Evolutionary conservation across 1,140 invertebrate species (phyloP), one percentile per base, ranked within the genome.

Genomic region (Anastrepha ludens): DNA sequence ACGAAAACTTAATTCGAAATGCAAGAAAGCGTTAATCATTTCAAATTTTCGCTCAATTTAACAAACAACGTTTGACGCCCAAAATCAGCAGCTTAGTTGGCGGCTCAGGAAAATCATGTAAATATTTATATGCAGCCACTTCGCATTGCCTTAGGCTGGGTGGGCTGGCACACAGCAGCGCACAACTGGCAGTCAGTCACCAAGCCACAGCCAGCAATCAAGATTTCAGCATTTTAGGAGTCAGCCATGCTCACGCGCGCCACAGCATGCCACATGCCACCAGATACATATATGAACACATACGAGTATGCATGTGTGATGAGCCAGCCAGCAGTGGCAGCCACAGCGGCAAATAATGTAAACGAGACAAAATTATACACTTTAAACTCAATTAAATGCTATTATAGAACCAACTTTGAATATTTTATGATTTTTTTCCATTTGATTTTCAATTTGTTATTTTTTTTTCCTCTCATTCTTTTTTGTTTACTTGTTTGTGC

Each of bases 41-140:
- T 74, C 13, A 74, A 74, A 74, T 74, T 74, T 74, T 74, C 67
- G 67, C 67, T 74, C 67, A 74, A 74, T 74, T 74, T 74, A 74
- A 74, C 41, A 74, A 74, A 74, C 39, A 74, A 74, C 17, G 41
- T 47, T 47, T 74, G 67, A 74, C 39, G 67, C 41, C 67, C 39
- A 67, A 67, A 8, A 39, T n/a, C 64, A 67, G 29, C 2, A 41
- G 29, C 64, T 41, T 67, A 7, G 39, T 39, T 11, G 9, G 20
- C 7, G 44, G 67, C 65, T 41, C 39, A 1, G 44, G 67, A 5
- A 15, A 44, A 17, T 29, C 17, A 17, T 47, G 1, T n/a, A 74
- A 15, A 47, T 47, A 74, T 6, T 29, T 47, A 44, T 13, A 6
- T 44, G 13, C 11, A 55, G 8, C 13, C 11, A 39, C 41, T 29